phyloP scores from a whole-genome alignment of 2,888 invertebrate genomes.

The Mimachlamys varia region DNA sequence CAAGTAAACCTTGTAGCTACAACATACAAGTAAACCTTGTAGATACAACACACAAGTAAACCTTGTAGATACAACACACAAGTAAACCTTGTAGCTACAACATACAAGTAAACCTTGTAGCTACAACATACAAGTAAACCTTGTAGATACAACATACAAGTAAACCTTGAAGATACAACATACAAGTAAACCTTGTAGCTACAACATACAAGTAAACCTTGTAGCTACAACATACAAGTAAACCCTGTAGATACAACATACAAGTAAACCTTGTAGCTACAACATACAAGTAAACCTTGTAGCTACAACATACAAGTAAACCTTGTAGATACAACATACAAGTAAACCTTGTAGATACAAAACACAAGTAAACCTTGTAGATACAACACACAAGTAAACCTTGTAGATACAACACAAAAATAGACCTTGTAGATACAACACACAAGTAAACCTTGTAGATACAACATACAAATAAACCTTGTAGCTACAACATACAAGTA shows the following conservation, averaged over 20 bases:
- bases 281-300: too few species aligned
- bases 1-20: slow-evolving; percentile 91
- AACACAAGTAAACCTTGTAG: too few species aligned
- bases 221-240: slow-evolving; percentile 84
- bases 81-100: slow-evolving; percentile 90
- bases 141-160: slow-evolving; percentile 86
- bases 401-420: neutral
- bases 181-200: too few species aligned
- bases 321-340: neutral
- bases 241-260: neutral
- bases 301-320: slow-evolving; percentile 82
- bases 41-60: too few species aligned
- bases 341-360: too few species aligned
- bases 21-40: slow-evolving; percentile 40
- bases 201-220: too few species aligned
- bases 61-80: too few species aligned
- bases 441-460: neutral
- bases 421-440: slow-evolving; percentile 86
- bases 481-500: slow-evolving; percentile 84
- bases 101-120: neutral
- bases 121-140: slow-evolving; percentile 32
- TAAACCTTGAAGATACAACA: neutral
- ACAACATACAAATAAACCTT: slow-evolving; percentile 81
- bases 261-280: too few species aligned
- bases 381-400: slow-evolving; percentile 80